These are phyloP conservation scores for Antheraea assamensis DNA, from an alignment of 2,888 invertebrate species.

Conservation along the genomic window DNA sequence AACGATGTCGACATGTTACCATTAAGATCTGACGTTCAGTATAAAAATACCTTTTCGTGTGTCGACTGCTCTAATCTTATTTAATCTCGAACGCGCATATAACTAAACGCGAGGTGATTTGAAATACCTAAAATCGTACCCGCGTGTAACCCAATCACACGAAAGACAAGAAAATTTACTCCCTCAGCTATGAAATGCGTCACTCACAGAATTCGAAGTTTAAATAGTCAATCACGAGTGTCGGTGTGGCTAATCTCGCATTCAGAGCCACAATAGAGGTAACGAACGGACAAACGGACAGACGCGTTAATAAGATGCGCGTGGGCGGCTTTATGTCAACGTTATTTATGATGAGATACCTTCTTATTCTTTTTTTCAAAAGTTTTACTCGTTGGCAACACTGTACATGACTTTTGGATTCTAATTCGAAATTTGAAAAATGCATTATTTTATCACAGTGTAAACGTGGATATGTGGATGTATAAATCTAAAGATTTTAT, in stretches of 20 bases:
- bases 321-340: slow-evolving; percentile 80
- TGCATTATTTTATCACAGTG: not conserved
- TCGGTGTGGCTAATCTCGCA: slow-evolving; percentile 78
- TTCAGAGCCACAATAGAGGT: slow-evolving; percentile 77
- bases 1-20: slow-evolving; percentile 44
- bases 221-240: slow-evolving; percentile 80
- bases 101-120: slow-evolving; percentile 29
- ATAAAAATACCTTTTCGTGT: slow-evolving; percentile 26
- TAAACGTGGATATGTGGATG: not conserved
- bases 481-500: slow-evolving; percentile 47
- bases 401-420: slow-evolving; percentile 28
- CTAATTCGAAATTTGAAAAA: slow-evolving; percentile 34
- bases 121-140: slow-evolving; percentile 24
- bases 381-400: slow-evolving; percentile 59
- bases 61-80: slow-evolving; percentile 23
- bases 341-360: slow-evolving; percentile 76
- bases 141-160: slow-evolving; percentile 31
- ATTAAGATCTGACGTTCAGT: slow-evolving; percentile 31
- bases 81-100: slow-evolving; percentile 28
- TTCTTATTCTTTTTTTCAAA: slow-evolving; percentile 62
- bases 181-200: slow-evolving; percentile 58
- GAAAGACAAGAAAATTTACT: slow-evolving; percentile 40
- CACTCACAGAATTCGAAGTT: slow-evolving; percentile 68
- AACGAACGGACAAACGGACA: slow-evolving; percentile 80
- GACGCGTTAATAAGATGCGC: slow-evolving; percentile 78